A percentile compares a stretch with the other conserved stretches of the same genome.
Conservation (phyloP, 2,113 vertebrate genomes). For the Butastur rufipennis region DNA sequence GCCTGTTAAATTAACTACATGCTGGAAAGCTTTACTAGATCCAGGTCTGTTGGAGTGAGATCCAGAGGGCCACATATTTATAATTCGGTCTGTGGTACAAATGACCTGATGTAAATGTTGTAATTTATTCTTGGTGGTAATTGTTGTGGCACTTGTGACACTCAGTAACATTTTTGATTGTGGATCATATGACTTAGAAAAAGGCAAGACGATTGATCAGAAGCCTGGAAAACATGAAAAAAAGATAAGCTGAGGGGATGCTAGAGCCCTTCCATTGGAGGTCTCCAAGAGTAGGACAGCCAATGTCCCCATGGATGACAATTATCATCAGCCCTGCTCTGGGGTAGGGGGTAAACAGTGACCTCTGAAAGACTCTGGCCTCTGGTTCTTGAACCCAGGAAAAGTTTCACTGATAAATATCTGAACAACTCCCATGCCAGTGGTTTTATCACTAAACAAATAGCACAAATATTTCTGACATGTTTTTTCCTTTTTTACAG, state of each 20-base stretch:
- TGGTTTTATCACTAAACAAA: background rate
- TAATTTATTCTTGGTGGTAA: background rate
- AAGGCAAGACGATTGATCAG: background rate
- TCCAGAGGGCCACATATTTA: background rate
- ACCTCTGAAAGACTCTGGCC: background rate
- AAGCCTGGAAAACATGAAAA: background rate
- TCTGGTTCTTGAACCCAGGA: background rate
- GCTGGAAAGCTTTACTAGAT: background rate
- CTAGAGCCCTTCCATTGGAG: background rate
- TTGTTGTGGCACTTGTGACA: background rate
- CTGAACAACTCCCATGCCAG: background rate
- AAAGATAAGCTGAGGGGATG: background rate
- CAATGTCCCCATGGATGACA: background rate
- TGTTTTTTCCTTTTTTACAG: background rate
- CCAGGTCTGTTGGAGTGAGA: background rate
- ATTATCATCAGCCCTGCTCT: background rate
- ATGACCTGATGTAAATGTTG: background rate
- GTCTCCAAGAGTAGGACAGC: background rate
- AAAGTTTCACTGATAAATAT: background rate
- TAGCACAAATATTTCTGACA: background rate
- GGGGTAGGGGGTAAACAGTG: background rate
- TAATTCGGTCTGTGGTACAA: background rate
- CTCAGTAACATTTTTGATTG: background rate
- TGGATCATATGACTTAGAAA: background rate
- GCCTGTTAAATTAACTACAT: background rate